Conservation (phyloP, 2,888 invertebrate species). For the Rhabditoides inermis region DNA sequence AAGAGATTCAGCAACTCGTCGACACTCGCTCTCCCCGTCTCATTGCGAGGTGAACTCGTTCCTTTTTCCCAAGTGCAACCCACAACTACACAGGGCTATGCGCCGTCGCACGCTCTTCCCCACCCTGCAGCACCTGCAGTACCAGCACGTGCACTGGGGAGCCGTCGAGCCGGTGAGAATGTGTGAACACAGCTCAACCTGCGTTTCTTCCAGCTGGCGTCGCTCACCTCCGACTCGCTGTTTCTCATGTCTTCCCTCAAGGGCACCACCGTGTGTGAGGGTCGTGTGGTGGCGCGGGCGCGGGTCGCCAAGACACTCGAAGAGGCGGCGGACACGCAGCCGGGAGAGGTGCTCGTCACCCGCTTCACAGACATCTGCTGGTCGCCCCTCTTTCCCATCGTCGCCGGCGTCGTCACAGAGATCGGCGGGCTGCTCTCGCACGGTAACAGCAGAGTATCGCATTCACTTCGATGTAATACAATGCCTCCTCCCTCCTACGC, state of each 20-base stretch:
- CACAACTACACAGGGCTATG: slow-evolving; percentile 59
- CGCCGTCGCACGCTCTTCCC: slow-evolving; percentile 63
- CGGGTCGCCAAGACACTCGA: slow-evolving; percentile 66
- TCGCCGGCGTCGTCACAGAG: slow-evolving; percentile 56
- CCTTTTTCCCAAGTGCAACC: neutral
- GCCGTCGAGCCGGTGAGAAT: slow-evolving; percentile 54
- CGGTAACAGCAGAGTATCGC: too few relatives aligned
- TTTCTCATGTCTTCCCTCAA: slow-evolving; percentile 41
- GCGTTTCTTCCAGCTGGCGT: slow-evolving; percentile 1
- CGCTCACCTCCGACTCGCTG: slow-evolving; percentile 1
- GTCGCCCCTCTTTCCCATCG: slow-evolving; percentile 57
- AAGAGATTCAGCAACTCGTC: slow-evolving; percentile 51
- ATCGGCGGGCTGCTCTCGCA: slow-evolving; percentile 56
- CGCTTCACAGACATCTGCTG: slow-evolving; percentile 56
- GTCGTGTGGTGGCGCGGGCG: slow-evolving; percentile 65
- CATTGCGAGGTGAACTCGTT: slow-evolving; percentile 15
- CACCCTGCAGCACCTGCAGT: slow-evolving; percentile 62
- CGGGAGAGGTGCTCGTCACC: slow-evolving; percentile 55
- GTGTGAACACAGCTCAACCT: neutral
- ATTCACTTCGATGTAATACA: too few relatives aligned
- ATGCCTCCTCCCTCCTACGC: too few relatives aligned
- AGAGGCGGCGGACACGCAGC: slow-evolving; percentile 60
- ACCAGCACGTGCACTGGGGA: slow-evolving; percentile 62
- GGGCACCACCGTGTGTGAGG: slow-evolving; percentile 69
- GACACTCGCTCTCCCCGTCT: slow-evolving; percentile 20